Base-by-base conservation (phyloP, 2,888 invertebrate species). In the Platycnemis pennipes region DNA sequence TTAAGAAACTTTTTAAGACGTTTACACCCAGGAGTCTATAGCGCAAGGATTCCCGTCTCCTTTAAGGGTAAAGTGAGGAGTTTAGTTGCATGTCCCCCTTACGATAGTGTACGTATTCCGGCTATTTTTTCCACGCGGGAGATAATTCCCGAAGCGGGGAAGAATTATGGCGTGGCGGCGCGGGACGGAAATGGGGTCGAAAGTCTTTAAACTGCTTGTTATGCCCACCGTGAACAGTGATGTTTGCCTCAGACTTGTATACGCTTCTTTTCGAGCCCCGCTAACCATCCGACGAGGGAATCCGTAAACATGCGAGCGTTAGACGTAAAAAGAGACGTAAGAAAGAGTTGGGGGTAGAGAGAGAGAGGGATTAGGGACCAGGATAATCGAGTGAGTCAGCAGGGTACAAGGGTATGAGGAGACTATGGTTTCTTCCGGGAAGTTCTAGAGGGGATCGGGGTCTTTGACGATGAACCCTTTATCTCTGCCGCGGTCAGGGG, bases 241-340 rank as follows among this genome's bases (percentile, higher is more conserved):
- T 91, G 91, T 91, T 91, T 91, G 91, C 91, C 63, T 44, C 89
- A 89, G 2, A 37, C 77, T 31, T 89, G 89, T 89, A 89, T 89
- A 89, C 89, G 56, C 56, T 89, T 53, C 88, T 31, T 42, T 87
- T 87, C 46, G 37, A 42, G 53, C 37, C 91, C 91, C n/a, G 31
- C n/a, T n/a, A 91, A 42, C 45, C 44, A 8, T 87, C 45, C 91
- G 91, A 63, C 26, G 63, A 91, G 91, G 44, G 91, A 69, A 91
- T 63, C 37, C 91, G 91, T 91, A 91, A 91, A 91, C 91, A 91
- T 5, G 69, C 44, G 56, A 44, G 63, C 31, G 44, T 45, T n/a
- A 37, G 44, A 87, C 87, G 46, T 46, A 87, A 69, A 91, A 91
- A 91, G 56, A 63, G 77, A 77, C 77, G 77, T 31, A 22, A 77